Conservation (phyloP, 1,140 invertebrate genomes). For the Lepidostoma basale region DNA sequence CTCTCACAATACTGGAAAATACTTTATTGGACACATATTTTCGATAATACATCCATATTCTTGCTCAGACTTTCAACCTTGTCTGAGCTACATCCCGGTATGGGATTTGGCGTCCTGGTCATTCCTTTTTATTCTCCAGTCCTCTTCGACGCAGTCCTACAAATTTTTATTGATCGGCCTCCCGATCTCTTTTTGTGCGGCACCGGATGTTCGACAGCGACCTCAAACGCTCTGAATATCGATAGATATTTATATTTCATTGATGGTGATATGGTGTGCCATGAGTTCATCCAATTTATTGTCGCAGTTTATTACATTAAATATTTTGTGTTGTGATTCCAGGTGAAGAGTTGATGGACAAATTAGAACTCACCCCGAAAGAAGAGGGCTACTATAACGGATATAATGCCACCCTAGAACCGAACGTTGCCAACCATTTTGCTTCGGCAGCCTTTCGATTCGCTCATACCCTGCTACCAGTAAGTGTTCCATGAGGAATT, state of each 20-base stretch:
- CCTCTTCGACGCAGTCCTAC: no score
- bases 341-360: conserved; percentile 64
- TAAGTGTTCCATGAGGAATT: conserved; percentile 48
- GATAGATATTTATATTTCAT: not conserved
- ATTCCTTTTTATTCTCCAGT: no score
- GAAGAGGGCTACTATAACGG: conserved; percentile 66
- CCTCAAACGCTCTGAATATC: not conserved
- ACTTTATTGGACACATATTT: no score
- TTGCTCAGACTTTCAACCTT: no score
- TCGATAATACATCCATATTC: no score
- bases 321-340: conserved; percentile 31
- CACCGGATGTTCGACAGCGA: no score
- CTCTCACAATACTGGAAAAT: no score
- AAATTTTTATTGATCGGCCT: no score
- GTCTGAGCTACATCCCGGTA: no score
- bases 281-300: no score
- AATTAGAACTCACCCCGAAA: conserved; percentile 66
- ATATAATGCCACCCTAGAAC: conserved; percentile 77
- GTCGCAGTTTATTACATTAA: not conserved
- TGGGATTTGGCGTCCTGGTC: no score
- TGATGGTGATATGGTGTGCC: not conserved
- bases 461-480: conserved; percentile 83
- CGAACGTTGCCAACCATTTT: conserved; percentile 89
- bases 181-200: no score
- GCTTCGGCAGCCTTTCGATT: conserved; percentile 89